Base-by-base conservation (phyloP, 2,888 invertebrate species). In the Galerucella pusilla region DNA sequence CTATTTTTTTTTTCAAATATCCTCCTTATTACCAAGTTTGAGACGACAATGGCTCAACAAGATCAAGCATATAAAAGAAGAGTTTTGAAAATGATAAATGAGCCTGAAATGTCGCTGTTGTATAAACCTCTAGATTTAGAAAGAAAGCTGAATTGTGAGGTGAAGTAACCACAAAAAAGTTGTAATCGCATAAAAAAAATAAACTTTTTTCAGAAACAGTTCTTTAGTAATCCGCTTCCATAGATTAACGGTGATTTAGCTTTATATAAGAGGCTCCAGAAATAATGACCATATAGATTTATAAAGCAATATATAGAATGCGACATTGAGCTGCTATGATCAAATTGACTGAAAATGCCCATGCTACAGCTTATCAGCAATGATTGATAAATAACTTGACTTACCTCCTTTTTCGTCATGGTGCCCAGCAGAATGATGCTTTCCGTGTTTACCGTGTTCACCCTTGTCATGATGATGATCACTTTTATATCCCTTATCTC, bases 401-500 rank as follows among this genome's bases (percentile, higher is more conserved):
- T 70, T 66, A 71, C 94, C 94, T 14, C 93, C 93, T 83, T 94
- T 92, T 82, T 94, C 94, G 75, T 91, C 92, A 86, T 94, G 93
- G 83, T 94, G 93, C 11, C 93, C 93, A 76, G 92, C 92, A 83
- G 94, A 93, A 82, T 94, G 93, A 82, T 94, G 93, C 83, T 94
- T 93, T 45, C 93, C 94, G 83, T 95, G 92, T 76, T 87, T 87
- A 14, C 94, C 94, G 83, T 94, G 93, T 61, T 94, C 94, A 6
- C 92, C 94, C 84, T 94, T 93, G 80, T 94, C 93, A 88, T 94
- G 94, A 83, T 94, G 93, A 84, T 94, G 93, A 81, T 92, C 91
- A 35, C 91, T 77, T 73, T 85, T 93, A 93, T 85, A 94, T 92
- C 95, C 95, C 82, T 95, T 94, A 75, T 94, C 93, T 0, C 93